Evolutionary conservation across 2,888 invertebrate genomes (phyloP).

Genomic region (Rugalucina vietnamica): DNA sequence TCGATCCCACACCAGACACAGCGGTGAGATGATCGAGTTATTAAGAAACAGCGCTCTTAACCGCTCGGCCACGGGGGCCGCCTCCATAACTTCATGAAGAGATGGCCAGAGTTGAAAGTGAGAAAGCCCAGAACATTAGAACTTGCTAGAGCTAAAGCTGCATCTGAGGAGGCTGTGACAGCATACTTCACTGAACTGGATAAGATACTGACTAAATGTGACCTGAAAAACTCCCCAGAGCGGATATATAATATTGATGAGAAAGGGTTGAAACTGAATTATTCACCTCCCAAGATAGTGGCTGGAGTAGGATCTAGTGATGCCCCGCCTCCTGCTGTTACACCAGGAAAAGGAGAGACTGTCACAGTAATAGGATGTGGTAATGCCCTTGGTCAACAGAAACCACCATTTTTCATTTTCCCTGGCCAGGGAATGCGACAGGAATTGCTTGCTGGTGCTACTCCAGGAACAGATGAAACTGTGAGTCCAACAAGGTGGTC

Average conservation of each 20-base stretch:
- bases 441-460: neutral
- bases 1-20: too few relatives aligned
- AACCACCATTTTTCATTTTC: neutral
- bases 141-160: constrained; percentile 27
- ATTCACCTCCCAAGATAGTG: constrained; percentile 19
- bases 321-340: constrained; percentile 10
- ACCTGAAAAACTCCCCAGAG: constrained; percentile 31
- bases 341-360: neutral
- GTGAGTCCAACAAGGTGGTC: neutral
- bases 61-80: too few relatives aligned
- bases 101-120: neutral
- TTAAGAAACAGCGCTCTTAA: too few relatives aligned
- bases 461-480: constrained; percentile 11
- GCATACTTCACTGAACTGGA: constrained; percentile 25
- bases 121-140: neutral
- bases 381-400: neutral
- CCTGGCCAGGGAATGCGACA: neutral
- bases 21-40: too few relatives aligned
- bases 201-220: constrained; percentile 26
- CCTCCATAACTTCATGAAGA: neutral
- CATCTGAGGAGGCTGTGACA: constrained; percentile 14
- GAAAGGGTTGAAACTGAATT: constrained; percentile 1
- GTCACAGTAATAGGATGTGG: neutral
- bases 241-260: constrained; percentile 41
- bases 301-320: neutral